Conservation (phyloP, 2,113 vertebrate genomes). For the Lepus timidus region DNA sequence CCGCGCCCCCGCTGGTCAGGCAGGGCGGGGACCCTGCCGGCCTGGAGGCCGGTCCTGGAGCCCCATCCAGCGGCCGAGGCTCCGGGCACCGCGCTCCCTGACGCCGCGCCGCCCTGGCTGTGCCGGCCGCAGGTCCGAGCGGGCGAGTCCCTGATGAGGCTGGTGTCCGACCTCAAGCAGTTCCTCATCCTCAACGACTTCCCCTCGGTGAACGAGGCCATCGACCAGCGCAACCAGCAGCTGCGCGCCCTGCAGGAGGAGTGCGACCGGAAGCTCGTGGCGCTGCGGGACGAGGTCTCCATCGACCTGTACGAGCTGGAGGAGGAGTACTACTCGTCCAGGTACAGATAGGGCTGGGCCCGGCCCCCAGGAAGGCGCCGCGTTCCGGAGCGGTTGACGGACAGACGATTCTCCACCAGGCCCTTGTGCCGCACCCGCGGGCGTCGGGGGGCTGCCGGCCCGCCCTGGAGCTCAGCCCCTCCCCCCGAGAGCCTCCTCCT, state of each 20-base stretch:
- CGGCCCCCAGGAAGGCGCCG: neutral
- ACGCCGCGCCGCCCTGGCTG: fast-evolving
- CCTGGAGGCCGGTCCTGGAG: fast-evolving
- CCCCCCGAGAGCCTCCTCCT: neutral
- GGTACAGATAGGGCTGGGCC: constrained; percentile 95
- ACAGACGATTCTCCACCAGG: neutral
- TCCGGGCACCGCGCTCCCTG: neutral
- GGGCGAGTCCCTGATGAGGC: constrained; percentile 98
- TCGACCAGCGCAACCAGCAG: constrained; percentile 97
- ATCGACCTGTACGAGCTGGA: constrained; percentile 99
- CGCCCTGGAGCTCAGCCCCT: no score
- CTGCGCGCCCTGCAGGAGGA: constrained; percentile 95
- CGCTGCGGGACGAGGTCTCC: constrained; percentile 97
- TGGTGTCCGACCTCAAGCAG: constrained; percentile 98
- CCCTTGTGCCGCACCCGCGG: neutral
- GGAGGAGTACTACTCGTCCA: constrained; percentile 99
- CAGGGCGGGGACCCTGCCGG: fast-evolving
- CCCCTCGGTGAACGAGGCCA: constrained; percentile 97
- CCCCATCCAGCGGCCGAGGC: neutral
- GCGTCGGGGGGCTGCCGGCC: neutral
- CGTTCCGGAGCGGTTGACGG: neutral
- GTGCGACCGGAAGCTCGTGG: constrained; percentile 96
- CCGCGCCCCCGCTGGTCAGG: fast-evolving
- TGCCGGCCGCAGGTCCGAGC: constrained; percentile 92
- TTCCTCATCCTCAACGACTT: constrained; percentile 99